Conservation (phyloP, 2,888 invertebrate species). For the Leptura quadrifasciata region DNA sequence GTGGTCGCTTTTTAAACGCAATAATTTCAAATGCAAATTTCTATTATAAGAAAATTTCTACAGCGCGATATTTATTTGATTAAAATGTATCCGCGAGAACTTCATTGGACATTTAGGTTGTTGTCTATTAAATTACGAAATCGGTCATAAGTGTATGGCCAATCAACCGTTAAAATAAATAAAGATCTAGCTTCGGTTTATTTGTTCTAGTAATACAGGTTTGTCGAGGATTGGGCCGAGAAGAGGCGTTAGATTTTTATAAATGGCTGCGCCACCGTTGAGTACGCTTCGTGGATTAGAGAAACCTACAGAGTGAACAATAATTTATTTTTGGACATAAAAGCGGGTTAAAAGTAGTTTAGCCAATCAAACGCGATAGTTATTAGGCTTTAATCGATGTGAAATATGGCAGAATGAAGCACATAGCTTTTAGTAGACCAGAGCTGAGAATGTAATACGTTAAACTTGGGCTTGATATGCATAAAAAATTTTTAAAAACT, state of each 20-base stretch:
- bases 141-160: slow-evolving; percentile 12
- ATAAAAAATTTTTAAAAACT: too few species aligned
- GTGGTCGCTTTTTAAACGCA: slow-evolving; percentile 15
- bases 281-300: not conserved
- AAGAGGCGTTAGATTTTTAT: slow-evolving; percentile 10
- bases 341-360: too few species aligned
- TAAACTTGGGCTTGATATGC: too few species aligned
- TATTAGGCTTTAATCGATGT: too few species aligned
- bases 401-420: too few species aligned
- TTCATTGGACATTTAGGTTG: slow-evolving; percentile 4
- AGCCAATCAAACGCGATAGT: too few species aligned
- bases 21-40: slow-evolving; percentile 24
- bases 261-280: slow-evolving; percentile 1
- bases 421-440: too few species aligned
- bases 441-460: too few species aligned
- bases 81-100: not conserved
- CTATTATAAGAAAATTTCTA: slow-evolving; percentile 17
- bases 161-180: slow-evolving; percentile 18
- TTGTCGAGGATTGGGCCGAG: slow-evolving; percentile 4
- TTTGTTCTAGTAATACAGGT: slow-evolving; percentile 9
- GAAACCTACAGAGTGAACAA: slow-evolving; percentile 18
- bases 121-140: not conserved
- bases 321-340: not conserved
- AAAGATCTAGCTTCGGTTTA: slow-evolving; percentile 15
- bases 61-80: not conserved